Base-by-base conservation (phyloP, 2,888 invertebrate species). In the Orchestes rusci region DNA sequence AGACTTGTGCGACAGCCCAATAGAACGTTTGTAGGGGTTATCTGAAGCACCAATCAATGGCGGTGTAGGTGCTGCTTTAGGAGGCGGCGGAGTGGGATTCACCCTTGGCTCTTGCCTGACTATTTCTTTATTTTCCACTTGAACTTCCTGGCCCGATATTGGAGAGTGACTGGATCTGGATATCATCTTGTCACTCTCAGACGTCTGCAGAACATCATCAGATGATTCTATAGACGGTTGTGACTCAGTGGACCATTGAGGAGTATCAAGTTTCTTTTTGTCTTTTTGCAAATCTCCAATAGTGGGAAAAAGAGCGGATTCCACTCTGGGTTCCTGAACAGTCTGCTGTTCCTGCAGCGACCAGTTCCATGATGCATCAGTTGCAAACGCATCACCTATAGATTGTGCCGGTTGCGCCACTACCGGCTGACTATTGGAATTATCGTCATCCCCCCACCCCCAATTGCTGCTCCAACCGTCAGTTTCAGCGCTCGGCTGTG, bases 201-300 rank as follows among this genome's bases (percentile, higher is more conserved):
- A 76, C 8, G 76, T 76, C 36, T 76, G 77, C 28, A 74, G 68
- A 16, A 74, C 69, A 20, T 77, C 76, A 56, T 79, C 79, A 49
- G 78, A 79, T 2, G 79, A 79, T 55, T 79, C 79, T 59, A 79
- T 77, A 7, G 78, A 79, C 66, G 77, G 73, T 61, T 79, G 78
- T 23, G 79, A 79, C 59, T 80, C 80, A 41, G 75, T 76, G 3
- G 79, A 79, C 79, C 79, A 79, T 55, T 79, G 79, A 2, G 78
- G 77, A 15, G 78, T 69, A 10, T 69, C 68, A 18, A 59, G 49
- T 55, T 65, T 67, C 36, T 55, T 59, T 51, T 56, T 52, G 39
- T 34, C 37, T 23, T 43, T 27, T 15, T 57, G 43, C 23, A 59
- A 54, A 71, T 67, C 45, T 69, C 65, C 30, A 70, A 64, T 51